Evolutionary conservation across 2,888 invertebrate species (phyloP).

Genomic region (Andrena haemorrhoa): DNA sequence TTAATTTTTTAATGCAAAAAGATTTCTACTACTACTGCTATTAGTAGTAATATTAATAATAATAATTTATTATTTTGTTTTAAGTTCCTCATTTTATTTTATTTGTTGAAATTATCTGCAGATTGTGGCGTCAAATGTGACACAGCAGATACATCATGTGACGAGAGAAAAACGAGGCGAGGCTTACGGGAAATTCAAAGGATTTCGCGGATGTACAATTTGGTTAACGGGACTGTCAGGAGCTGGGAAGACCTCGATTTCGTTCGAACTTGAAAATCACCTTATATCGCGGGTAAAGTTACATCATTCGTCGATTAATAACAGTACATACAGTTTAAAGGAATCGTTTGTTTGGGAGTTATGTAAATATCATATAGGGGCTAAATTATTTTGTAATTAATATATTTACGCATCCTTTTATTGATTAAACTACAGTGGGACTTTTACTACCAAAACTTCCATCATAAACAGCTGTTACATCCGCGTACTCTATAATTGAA

Average conservation of each 20-base stretch:
- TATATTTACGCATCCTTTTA: too few species aligned
- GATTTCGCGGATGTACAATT: slow-evolving; percentile 97
- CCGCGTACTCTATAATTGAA: too few species aligned
- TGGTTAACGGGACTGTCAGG: slow-evolving; percentile 97
- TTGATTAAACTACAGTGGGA: too few species aligned
- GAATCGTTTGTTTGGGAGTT: too few species aligned
- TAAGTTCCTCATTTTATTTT: neutral
- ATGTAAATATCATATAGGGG: too few species aligned
- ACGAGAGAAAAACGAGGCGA: slow-evolving; percentile 95
- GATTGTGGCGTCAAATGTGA: slow-evolving; percentile 88
- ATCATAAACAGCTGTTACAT: too few species aligned
- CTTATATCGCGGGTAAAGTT: slow-evolving; percentile 88
- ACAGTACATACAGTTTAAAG: neutral
- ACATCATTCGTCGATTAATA: neutral
- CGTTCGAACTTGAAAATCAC: slow-evolving; percentile 94
- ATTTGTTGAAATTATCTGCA: slow-evolving; percentile 3
- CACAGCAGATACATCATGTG: slow-evolving; percentile 96
- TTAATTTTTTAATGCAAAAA: too few species aligned
- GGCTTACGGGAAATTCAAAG: slow-evolving; percentile 93
- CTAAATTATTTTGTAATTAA: too few species aligned
- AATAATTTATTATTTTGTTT: neutral
- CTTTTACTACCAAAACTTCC: too few species aligned
- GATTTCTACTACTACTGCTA: too few species aligned
- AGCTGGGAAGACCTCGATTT: slow-evolving; percentile 98
- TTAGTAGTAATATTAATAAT: too few species aligned